A percentile compares a stretch with the other conserved stretches of the same genome.
These are phyloP conservation scores for Papio anubis DNA, from an alignment of 2,113 vertebrate genomes.

Conservation along the genomic window DNA sequence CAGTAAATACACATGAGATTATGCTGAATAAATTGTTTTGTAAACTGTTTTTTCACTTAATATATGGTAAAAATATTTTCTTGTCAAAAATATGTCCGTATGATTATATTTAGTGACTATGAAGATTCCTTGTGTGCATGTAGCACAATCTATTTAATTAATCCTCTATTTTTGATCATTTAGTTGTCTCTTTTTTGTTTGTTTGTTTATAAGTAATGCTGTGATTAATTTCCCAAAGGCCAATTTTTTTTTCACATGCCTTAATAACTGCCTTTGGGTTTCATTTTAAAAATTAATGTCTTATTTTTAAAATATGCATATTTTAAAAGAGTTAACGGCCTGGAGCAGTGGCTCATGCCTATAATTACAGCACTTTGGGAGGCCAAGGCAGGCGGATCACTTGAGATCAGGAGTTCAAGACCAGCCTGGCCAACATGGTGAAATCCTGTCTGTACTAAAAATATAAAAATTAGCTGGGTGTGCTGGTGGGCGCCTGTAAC, in stretches of 20 bases:
- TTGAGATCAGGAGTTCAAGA: too few species aligned
- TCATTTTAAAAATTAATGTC: conserved; percentile 30
- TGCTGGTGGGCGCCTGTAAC: too few species aligned
- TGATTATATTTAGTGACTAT: neutral
- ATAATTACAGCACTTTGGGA: too few species aligned
- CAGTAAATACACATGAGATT: neutral
- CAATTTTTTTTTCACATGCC: neutral
- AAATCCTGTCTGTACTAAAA: too few species aligned
- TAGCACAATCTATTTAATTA: neutral
- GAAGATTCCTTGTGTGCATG: neutral
- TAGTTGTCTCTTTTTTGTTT: neutral
- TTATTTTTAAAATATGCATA: neutral
- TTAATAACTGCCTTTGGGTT: conserved; percentile 19
- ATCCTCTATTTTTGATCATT: neutral
- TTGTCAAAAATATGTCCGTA: neutral
- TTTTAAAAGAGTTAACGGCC: neutral
- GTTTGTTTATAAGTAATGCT: neutral
- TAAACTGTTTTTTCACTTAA: neutral
- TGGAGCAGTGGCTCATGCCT: too few species aligned
- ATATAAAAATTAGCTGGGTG: too few species aligned
- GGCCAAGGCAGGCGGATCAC: too few species aligned
- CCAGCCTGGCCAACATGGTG: too few species aligned
- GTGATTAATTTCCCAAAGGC: neutral
- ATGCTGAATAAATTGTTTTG: neutral
- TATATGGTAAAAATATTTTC: neutral